Percentiles rank a stretch among this genome's conserved stretches.
Conservation (phyloP, 2,797 vertebrate species). For the Enteromius treurensis region DNA sequence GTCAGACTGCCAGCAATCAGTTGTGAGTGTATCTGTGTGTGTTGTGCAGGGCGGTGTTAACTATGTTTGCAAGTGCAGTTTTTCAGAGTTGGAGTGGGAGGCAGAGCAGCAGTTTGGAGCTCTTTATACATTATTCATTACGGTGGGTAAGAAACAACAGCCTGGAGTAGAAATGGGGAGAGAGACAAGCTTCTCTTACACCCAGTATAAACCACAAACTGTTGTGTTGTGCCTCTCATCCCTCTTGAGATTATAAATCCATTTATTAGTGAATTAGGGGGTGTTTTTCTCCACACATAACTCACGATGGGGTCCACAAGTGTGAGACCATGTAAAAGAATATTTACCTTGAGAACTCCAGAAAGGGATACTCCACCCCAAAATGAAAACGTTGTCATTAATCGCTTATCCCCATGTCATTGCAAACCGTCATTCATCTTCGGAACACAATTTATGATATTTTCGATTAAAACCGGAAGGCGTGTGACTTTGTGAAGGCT, state of each 20-base stretch:
- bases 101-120: conserved; percentile 27
- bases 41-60: neutral
- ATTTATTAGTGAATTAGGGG: neutral
- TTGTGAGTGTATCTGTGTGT: neutral
- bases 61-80: conserved; percentile 13
- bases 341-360: neutral
- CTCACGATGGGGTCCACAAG: neutral
- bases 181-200: conserved; percentile 12
- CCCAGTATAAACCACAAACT: neutral
- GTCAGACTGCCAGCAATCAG: conserved; percentile 22
- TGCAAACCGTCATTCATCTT: too few relatives aligned
- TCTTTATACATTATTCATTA: conserved; percentile 53
- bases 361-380: neutral
- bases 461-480: too few relatives aligned
- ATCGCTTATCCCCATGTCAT: too few relatives aligned
- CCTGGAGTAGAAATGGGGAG: conserved; percentile 2
- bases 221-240: neutral
- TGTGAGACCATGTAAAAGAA: neutral
- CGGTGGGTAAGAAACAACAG: conserved; percentile 10
- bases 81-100: conserved; percentile 26
- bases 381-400: too few relatives aligned
- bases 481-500: too few relatives aligned
- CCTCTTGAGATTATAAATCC: neutral
- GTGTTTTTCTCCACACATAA: neutral
- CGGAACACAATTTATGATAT: too few relatives aligned